Evolutionary conservation across 2,888 invertebrate genomes (phyloP), one percentile per base, ranked within the genome.

Genomic region (Tenthredo distinguenda): DNA sequence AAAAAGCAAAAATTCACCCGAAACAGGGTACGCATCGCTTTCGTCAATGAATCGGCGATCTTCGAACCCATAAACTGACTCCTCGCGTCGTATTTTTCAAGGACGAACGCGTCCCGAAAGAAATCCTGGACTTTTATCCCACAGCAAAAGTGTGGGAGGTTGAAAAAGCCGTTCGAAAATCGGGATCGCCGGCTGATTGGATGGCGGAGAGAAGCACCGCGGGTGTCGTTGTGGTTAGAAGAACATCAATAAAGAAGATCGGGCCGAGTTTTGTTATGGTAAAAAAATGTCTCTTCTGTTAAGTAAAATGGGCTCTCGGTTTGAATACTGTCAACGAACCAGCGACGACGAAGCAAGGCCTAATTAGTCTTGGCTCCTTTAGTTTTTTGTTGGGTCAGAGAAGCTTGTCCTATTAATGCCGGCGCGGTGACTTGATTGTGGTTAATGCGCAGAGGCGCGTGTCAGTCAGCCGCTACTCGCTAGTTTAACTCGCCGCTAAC

Each of bases 391-490:
- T 71, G 68, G 47, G 65, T 83, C 26, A 83, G 83, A 43, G 68
- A 26, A 26, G 12, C 26, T 31, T 15, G 68, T 83, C 83, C 68
- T 50, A 83, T 65, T 83, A 71, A 68, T 71, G 83, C 47, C 71
- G 74, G 74, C 85, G 58, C 85, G 85, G 81, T 68, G 79, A 71
- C 85, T 85, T 79, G 85, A 71, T 71, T 81, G 85, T 58, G 85
- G 84, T 86, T 86, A 86, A 86, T 86, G 74, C 72, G 58, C 58
- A 62, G 62, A 85, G 71, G 77, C 87, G 86, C 85, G 82, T 87
- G 87, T 87, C 85, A 86, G 65, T 87, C 85, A 84, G 86, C 72
- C 84, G 34, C 43, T 81, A 34, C 77, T 77, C 77, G 47, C 77
- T 77, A 77, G 81, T 65, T 71, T 65, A 83, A 68, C 65, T 68